Evolutionary conservation across 1,140 invertebrate genomes (phyloP), one percentile per base, ranked within the genome.

Genomic region (Octopus sinensis): DNA sequence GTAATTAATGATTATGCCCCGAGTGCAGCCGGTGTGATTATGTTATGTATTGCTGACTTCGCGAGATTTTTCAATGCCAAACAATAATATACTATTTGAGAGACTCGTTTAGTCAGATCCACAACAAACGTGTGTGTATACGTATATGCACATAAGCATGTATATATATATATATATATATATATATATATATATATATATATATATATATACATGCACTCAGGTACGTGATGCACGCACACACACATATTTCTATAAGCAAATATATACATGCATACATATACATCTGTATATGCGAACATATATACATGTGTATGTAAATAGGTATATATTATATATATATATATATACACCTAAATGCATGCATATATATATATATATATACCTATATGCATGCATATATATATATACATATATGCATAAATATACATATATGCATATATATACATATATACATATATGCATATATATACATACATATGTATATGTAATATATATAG

Each of bases 131-230:
- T 62, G 17, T 3, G 17, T 62, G 17, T 62, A 3, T 62, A 3
- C 3, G 17, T 62, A 62, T 62, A 62, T 62, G 17, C 17, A 62
- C 17, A 62, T 62, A 3, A 10, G 3, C 56, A 62, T 62, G 17
- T 17, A 62, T 62, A 62, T 62, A 62, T 62, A 62, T 62, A 62
- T 62, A 62, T 62, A 62, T 62, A 62, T 62, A 62, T 62, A 62
- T 62, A 62, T 62, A 62, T 62, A 62, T 62, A 62, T 62, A 62
- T 62, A 62, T 62, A 62, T 62, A 62, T 62, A 62, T 62, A 62
- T 62, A 62, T 62, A 62, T 62, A 62, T 62, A 62, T 17, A 62
- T 17, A 62, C 56, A 62, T 17, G 17, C 56, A 62, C 56, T 7
- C 56, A 62, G 6, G 17, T 62, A 62, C 17, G 17, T 62, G n/a